phyloP scores from a whole-genome alignment of 2,797 vertebrate genomes.

The Tenualosa ilisha region DNA sequence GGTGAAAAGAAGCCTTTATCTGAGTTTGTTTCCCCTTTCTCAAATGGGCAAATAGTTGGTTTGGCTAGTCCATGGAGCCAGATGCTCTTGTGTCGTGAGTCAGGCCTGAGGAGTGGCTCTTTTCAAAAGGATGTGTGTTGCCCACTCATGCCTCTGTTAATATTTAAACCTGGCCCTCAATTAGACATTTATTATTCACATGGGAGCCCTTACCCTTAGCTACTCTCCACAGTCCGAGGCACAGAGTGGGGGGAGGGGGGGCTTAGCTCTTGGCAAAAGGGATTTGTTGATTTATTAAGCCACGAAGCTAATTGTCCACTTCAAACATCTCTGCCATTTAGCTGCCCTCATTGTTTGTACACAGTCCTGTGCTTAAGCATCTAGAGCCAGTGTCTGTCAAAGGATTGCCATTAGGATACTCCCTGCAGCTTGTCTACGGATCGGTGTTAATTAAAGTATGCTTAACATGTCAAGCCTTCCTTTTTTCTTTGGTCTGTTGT shows the following conservation, averaged over 20 bases:
- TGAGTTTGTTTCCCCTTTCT: no score
- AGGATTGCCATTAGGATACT: constrained; percentile 59
- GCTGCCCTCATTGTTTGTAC: constrained; percentile 46
- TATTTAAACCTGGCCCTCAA: constrained; percentile 64
- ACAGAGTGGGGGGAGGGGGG: neutral
- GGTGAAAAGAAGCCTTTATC: no score
- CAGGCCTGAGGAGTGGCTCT: constrained; percentile 46
- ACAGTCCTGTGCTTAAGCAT: neutral
- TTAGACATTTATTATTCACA: constrained; percentile 61
- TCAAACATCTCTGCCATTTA: constrained; percentile 59
- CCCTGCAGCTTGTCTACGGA: constrained; percentile 44
- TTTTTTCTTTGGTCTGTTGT: constrained; percentile 22
- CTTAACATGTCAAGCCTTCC: constrained; percentile 39
- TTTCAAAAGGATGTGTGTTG: neutral
- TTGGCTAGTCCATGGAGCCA: constrained; percentile 61
- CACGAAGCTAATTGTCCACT: constrained; percentile 55
- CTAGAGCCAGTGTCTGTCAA: constrained; percentile 54
- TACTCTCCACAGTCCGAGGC: neutral
- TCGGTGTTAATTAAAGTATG: constrained; percentile 31
- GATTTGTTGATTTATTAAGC: constrained; percentile 62
- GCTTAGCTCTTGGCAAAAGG: constrained; percentile 49
- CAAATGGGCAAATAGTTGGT: constrained; percentile 46
- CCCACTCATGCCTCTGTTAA: constrained; percentile 50
- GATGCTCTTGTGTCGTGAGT: constrained; percentile 58
- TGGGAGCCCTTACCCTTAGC: constrained; percentile 55